These are phyloP conservation scores for Cepaea hortensis DNA, from an alignment of 2,888 invertebrate species.

Conservation along the genomic window DNA sequence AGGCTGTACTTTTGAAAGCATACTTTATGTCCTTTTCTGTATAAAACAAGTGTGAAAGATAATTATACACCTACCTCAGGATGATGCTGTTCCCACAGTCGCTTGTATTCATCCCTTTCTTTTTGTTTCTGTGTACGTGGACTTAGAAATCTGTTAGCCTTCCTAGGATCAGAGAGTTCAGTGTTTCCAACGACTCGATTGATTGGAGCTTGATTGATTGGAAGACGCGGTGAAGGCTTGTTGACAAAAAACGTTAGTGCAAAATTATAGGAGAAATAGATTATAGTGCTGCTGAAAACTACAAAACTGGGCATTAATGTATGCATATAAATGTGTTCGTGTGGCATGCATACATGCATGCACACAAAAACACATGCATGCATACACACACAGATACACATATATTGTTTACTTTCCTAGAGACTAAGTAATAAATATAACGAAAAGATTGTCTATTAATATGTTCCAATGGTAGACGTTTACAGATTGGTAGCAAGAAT, in stretches of 20 bases:
- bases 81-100: conserved; percentile 45
- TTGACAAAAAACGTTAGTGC: conserved; percentile 13
- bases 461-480: no score
- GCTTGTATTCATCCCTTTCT: conserved; percentile 41
- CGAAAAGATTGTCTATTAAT: no score
- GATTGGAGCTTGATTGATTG: conserved; percentile 19
- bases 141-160: background rate
- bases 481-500: no score
- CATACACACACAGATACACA: no score
- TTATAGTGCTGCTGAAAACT: background rate
- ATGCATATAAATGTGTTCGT: no score
- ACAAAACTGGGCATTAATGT: background rate
- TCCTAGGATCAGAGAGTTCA: background rate
- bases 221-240: conserved; percentile 9
- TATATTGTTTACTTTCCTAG: no score
- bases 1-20: no score
- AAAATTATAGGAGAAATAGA: background rate
- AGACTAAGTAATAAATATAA: no score
- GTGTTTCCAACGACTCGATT: background rate
- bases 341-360: no score
- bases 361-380: no score
- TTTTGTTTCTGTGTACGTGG: background rate
- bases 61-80: conserved; percentile 34
- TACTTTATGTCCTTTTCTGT: no score
- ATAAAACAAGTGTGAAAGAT: no score